Conservation (phyloP, 2,797 vertebrate species). For the Microchirus variegatus region DNA sequence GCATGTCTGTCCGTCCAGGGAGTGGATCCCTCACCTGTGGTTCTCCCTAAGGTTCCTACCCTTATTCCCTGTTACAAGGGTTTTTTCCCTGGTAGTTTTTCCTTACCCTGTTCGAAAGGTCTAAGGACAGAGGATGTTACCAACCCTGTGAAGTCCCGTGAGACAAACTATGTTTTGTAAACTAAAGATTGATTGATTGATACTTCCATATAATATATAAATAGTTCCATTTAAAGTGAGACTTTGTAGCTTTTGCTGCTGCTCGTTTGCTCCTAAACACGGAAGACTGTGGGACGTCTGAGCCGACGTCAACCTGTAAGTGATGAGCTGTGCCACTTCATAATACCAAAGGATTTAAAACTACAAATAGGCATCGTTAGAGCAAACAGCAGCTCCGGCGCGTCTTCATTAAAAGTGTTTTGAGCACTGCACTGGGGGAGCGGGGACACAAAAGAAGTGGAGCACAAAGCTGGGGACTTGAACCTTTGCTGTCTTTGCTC, state of each 20-base stretch:
- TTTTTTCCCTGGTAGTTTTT: too few species aligned
- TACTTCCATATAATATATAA: too few species aligned
- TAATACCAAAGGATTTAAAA: background rate
- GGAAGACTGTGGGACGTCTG: background rate
- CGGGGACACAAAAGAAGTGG: conserved; percentile 7
- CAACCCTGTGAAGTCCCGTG: too few species aligned
- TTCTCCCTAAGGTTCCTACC: too few species aligned
- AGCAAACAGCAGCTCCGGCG: conserved; percentile 2
- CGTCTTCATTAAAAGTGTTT: conserved; percentile 7
- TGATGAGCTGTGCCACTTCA: background rate
- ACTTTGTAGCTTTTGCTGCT: background rate
- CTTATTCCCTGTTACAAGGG: too few species aligned
- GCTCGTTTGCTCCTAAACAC: background rate
- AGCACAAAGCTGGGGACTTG: conserved; percentile 6
- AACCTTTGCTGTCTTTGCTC: conserved; percentile 18
- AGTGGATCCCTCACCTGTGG: too few species aligned
- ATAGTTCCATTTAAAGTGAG: too few species aligned
- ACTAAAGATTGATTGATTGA: too few species aligned
- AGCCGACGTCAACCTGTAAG: background rate
- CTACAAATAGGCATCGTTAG: background rate
- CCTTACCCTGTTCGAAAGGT: too few species aligned
- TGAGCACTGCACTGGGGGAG: conserved; percentile 5
- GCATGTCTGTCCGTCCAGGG: too few species aligned
- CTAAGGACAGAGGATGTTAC: too few species aligned
- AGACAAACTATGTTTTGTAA: too few species aligned